Conservation (phyloP, 1,140 invertebrate genomes). For the Sycobia sp. region DNA sequence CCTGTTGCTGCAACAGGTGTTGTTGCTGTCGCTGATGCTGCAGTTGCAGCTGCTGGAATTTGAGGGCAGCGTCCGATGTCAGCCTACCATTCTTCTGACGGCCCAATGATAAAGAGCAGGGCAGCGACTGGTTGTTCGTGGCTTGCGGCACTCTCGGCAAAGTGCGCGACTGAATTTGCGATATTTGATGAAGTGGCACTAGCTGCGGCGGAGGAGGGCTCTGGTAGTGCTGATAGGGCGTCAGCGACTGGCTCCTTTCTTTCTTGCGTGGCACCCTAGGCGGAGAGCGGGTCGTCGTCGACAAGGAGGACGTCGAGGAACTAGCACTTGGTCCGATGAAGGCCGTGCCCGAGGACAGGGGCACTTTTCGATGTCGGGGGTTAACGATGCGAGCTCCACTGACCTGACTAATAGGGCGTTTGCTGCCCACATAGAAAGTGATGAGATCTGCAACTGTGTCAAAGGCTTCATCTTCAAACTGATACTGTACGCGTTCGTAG, state of each 20-base stretch:
- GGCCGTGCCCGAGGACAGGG: slow-evolving; percentile 40
- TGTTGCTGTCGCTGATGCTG: slow-evolving; percentile 28
- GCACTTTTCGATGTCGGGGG: slow-evolving; percentile 54
- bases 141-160: slow-evolving; percentile 45
- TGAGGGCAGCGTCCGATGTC: slow-evolving; percentile 53
- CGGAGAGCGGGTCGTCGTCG: slow-evolving; percentile 46
- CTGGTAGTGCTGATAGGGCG: slow-evolving; percentile 47
- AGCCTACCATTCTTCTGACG: slow-evolving; percentile 57
- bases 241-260: slow-evolving; percentile 55
- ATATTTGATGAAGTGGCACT: slow-evolving; percentile 3
- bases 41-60: slow-evolving; percentile 46
- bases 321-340: slow-evolving; percentile 44
- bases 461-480: slow-evolving; percentile 93
- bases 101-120: slow-evolving; percentile 54
- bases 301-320: slow-evolving; percentile 51
- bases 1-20: slow-evolving; percentile 19
- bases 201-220: slow-evolving; percentile 32
- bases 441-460: slow-evolving; percentile 92
- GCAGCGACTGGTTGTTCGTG: slow-evolving; percentile 41
- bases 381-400: slow-evolving; percentile 82
- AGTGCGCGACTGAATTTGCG: slow-evolving; percentile 45
- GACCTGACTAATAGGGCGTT: slow-evolving; percentile 78
- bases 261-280: slow-evolving; percentile 53
- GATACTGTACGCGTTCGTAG: slow-evolving; percentile 88
- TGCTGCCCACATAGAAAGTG: slow-evolving; percentile 91